These are phyloP conservation scores for Eucera pruinosa DNA, from an alignment of 2,888 invertebrate genomes.

Conservation along the genomic window DNA sequence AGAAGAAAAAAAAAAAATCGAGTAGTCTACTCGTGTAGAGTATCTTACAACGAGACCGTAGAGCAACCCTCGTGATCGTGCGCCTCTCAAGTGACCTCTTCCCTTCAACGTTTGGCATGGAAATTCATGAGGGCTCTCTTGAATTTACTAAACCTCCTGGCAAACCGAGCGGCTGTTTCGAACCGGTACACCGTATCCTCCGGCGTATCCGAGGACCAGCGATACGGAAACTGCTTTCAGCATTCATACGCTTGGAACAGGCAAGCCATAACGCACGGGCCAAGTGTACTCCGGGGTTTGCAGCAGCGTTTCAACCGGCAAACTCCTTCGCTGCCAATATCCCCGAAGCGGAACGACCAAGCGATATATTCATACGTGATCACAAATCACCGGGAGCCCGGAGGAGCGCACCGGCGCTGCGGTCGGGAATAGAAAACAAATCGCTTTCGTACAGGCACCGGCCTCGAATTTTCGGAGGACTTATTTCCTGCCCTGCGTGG, in stretches of 20 bases:
- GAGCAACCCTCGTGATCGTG: slow-evolving; percentile 28
- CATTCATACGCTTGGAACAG: slow-evolving; percentile 12
- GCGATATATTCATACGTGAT: slow-evolving; percentile 33
- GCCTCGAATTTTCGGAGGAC: slow-evolving; percentile 33
- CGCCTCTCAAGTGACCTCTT: slow-evolving; percentile 50
- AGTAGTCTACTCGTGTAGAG: slow-evolving; percentile 32
- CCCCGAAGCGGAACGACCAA: not conserved
- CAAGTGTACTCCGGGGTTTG: not conserved
- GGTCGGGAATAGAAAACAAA: slow-evolving; percentile 53
- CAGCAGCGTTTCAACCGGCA: not conserved
- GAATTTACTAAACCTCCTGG: slow-evolving; percentile 61
- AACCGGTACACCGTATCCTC: slow-evolving; percentile 3
- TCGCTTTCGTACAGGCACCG: slow-evolving; percentile 31
- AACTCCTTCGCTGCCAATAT: slow-evolving; percentile 1
- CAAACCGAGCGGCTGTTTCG: slow-evolving; percentile 16
- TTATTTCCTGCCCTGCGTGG: slow-evolving; percentile 36
- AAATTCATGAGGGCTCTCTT: slow-evolving; percentile 69
- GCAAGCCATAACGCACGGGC: not conserved
- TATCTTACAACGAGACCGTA: slow-evolving; percentile 34
- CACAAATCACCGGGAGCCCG: slow-evolving; percentile 40
- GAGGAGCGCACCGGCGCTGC: not conserved
- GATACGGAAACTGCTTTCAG: slow-evolving; percentile 7
- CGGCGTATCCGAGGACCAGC: not conserved
- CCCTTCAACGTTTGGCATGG: slow-evolving; percentile 45
- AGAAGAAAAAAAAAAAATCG: no score